These are phyloP conservation scores for Hofmannophila pseudospretella DNA, from an alignment of 2,888 invertebrate genomes.

Conservation along the genomic window DNA sequence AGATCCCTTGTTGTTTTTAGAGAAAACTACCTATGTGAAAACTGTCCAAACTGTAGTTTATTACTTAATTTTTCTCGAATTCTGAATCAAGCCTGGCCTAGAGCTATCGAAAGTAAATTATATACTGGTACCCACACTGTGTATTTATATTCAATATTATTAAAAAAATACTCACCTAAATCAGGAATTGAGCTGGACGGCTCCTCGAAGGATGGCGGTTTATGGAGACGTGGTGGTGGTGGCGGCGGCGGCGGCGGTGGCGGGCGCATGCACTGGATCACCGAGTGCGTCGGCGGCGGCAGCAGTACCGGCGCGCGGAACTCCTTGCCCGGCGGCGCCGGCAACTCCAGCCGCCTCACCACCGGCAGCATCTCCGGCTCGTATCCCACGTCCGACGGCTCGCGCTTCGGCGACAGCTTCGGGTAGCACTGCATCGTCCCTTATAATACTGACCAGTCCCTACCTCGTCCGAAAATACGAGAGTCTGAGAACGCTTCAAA, in stretches of 20 bases:
- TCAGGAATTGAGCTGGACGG: slow-evolving; percentile 93
- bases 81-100: too few species aligned
- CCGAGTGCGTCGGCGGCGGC: slow-evolving; percentile 54
- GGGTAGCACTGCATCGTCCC: slow-evolving; percentile 70
- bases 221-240: slow-evolving; percentile 67
- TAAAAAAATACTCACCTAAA: slow-evolving; percentile 85
- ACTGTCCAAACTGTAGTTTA: too few species aligned
- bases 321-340: slow-evolving; percentile 71
- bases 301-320: slow-evolving; percentile 66
- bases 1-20: too few species aligned
- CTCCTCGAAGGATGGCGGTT: slow-evolving; percentile 82
- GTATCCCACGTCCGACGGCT: slow-evolving; percentile 55
- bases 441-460: slow-evolving; percentile 26
- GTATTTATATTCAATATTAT: too few species aligned
- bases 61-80: too few species aligned
- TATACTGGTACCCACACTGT: too few species aligned
- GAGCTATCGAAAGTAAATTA: too few species aligned
- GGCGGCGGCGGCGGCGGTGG: slow-evolving; percentile 73
- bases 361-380: slow-evolving; percentile 56
- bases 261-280: slow-evolving; percentile 74
- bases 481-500: slow-evolving; percentile 20
- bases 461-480: slow-evolving; percentile 12
- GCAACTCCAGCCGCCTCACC: slow-evolving; percentile 59
- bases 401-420: slow-evolving; percentile 63
- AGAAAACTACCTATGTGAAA: too few species aligned